Evolutionary conservation across 2,888 invertebrate species (phyloP).

Genomic region (Polylopha cassiicola): DNA sequence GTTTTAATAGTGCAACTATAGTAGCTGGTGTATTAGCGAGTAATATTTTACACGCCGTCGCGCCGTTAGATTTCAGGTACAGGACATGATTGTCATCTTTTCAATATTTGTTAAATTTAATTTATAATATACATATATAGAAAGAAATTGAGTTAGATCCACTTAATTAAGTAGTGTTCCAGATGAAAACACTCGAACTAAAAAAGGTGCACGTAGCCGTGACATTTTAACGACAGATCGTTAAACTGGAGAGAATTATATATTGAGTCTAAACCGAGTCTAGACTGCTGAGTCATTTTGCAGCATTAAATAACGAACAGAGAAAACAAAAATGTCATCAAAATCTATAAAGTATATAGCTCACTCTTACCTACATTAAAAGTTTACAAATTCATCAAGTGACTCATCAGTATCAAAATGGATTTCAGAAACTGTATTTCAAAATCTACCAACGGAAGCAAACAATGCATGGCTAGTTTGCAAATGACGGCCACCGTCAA

Average conservation of each 20-base stretch:
- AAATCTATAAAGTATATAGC: no score
- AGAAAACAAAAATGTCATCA: no score
- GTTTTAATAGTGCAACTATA: no score
- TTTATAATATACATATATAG: no score
- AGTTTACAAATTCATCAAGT: no score
- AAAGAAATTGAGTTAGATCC: no score
- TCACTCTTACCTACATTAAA: no score
- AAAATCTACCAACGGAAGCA: slow-evolving; percentile 37
- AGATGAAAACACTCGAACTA: no score
- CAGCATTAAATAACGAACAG: not conserved
- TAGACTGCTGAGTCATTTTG: not conserved
- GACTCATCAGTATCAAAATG: no score
- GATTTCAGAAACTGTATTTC: no score
- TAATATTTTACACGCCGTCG: not conserved
- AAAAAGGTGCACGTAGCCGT: slow-evolving; percentile 46
- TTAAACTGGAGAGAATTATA: slow-evolving; percentile 31
- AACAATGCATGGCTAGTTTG: slow-evolving; percentile 43
- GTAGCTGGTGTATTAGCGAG: not conserved
- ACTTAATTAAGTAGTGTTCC: no score
- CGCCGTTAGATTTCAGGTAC: not conserved
- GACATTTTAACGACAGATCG: slow-evolving; percentile 50
- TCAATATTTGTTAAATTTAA: not conserved
- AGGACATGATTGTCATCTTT: not conserved
- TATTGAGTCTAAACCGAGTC: slow-evolving; percentile 20
- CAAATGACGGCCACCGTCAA: slow-evolving; percentile 45